phyloP scores from a whole-genome alignment of 1,140 invertebrate species.

The Paraescarpia echinospica region DNA sequence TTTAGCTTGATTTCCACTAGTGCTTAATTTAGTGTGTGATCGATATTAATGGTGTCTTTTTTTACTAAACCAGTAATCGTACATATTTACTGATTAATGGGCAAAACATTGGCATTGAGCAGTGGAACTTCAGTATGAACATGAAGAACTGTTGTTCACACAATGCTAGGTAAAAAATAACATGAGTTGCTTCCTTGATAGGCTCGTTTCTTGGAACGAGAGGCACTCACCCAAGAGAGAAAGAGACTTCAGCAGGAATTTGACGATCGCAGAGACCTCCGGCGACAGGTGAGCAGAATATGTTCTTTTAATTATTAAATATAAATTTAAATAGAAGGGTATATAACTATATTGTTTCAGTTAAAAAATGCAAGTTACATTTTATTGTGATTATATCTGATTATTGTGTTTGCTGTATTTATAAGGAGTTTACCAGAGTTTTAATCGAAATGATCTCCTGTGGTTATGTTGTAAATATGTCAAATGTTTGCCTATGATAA shows the following conservation, averaged over 20 bases:
- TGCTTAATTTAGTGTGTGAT: too few species aligned
- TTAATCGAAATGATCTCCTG: neutral
- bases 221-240: slow-evolving; percentile 45
- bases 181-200: neutral
- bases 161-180: neutral
- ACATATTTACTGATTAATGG: too few species aligned
- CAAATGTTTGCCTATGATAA: too few species aligned
- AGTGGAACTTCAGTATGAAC: neutral
- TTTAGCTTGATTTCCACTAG: too few species aligned
- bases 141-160: neutral
- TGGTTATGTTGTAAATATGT: too few species aligned
- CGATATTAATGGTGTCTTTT: too few species aligned
- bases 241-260: slow-evolving; percentile 42
- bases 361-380: neutral
- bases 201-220: slow-evolving; percentile 34
- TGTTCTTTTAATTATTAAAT: neutral
- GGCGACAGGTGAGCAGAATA: neutral
- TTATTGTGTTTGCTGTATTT: neutral
- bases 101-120: too few species aligned
- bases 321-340: neutral
- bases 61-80: too few species aligned
- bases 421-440: neutral
- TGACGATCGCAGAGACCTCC: neutral
- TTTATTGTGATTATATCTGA: neutral
- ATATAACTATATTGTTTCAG: neutral